Conservation (phyloP, 2,113 vertebrate species). For the Brachypteracias leptosomus region DNA sequence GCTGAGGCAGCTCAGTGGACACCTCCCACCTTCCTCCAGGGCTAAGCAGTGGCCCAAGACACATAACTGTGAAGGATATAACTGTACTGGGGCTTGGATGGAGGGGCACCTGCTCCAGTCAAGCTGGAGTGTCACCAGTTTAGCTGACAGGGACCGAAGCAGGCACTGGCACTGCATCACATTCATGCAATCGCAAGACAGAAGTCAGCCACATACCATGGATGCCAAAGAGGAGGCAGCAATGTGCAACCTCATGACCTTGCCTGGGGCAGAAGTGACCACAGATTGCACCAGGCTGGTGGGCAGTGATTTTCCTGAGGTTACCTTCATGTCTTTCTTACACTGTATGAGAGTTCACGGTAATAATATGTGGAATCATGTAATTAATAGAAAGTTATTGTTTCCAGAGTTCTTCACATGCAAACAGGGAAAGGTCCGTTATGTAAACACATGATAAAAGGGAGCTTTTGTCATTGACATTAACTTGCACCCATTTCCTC, state of each 20-base stretch:
- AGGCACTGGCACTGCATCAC: background rate
- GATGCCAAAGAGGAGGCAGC: background rate
- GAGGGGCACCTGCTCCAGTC: background rate
- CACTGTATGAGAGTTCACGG: background rate
- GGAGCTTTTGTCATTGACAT: background rate
- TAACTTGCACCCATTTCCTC: slow-evolving; percentile 23
- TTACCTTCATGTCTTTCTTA: background rate
- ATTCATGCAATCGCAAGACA: fast-evolving
- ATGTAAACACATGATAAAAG: slow-evolving; percentile 16
- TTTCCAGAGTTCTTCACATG: background rate
- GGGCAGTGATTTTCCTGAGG: background rate
- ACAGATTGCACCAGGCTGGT: background rate
- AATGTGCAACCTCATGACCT: background rate
- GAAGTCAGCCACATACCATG: background rate
- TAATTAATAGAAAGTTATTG: background rate
- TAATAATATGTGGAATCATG: background rate
- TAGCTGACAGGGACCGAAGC: background rate
- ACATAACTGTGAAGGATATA: background rate
- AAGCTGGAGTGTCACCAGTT: background rate
- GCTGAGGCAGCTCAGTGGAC: fast-evolving
- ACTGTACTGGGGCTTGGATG: background rate
- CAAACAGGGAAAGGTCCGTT: too few species aligned
- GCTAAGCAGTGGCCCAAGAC: background rate
- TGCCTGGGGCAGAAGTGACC: background rate
- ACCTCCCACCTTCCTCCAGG: background rate